These are phyloP conservation scores for Drosophila aff. DNA, from an alignment of 1,140 invertebrate species.

Conservation along the genomic window DNA sequence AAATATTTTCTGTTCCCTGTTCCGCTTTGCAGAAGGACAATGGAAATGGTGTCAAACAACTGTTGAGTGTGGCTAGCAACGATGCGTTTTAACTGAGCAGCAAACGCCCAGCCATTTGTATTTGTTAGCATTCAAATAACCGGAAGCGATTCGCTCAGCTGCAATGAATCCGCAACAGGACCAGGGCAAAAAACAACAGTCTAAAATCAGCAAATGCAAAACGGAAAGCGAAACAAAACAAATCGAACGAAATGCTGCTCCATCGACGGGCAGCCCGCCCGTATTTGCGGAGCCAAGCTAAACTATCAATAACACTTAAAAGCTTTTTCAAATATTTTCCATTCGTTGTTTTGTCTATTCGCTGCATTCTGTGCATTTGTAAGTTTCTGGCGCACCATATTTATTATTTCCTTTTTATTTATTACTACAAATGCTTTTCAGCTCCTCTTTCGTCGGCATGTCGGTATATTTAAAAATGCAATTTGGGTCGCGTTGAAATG, in stretches of 20 bases:
- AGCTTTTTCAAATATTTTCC: conserved; percentile 81
- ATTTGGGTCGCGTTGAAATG: conserved; percentile 74
- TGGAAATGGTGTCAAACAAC: conserved; percentile 68
- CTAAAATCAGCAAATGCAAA: conserved; percentile 37
- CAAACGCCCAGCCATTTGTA: conserved; percentile 73
- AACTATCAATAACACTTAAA: conserved; percentile 84
- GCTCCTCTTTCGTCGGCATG: conserved; percentile 7
- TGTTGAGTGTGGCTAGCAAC: conserved; percentile 63
- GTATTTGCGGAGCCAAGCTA: conserved; percentile 46
- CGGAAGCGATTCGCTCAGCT: conserved; percentile 61
- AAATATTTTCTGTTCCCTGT: conserved; percentile 44
- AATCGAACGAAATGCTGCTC: conserved; percentile 29
- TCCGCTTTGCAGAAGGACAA: conserved; percentile 22
- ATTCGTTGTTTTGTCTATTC: conserved; percentile 43
- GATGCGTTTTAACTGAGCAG: conserved; percentile 30
- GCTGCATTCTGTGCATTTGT: conserved; percentile 61
- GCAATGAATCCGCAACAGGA: conserved; percentile 38
- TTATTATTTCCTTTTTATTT: conserved; percentile 74
- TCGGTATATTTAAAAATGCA: conserved; percentile 74
- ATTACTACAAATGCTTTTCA: conserved; percentile 70
- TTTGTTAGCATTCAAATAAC: conserved; percentile 81
- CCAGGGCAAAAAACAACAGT: conserved; percentile 25
- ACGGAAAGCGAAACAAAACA: conserved; percentile 42
- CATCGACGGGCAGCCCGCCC: conserved; percentile 18
- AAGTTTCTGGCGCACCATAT: conserved; percentile 62